These are phyloP conservation scores for Colostygia pectinataria DNA, from an alignment of 2,888 invertebrate species.

Conservation along the genomic window DNA sequence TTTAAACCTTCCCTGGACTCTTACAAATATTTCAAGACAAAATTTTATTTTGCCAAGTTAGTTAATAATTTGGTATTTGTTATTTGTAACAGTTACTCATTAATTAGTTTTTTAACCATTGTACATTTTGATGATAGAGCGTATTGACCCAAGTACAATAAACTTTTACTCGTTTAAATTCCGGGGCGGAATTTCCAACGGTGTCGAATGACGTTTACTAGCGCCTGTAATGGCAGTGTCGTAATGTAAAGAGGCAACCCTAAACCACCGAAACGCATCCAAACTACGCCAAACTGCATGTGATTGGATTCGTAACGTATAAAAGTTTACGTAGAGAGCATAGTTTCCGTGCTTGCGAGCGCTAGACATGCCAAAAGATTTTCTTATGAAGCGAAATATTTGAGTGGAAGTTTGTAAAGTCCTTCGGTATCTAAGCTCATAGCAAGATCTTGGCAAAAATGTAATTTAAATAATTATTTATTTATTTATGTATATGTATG, in stretches of 20 bases:
- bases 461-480: slow-evolving; percentile 1
- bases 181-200: too few relatives aligned
- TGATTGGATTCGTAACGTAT: slow-evolving; percentile 67
- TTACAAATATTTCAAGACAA: too few relatives aligned
- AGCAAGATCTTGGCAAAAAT: slow-evolving; percentile 8
- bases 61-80: too few relatives aligned
- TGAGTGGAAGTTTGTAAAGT: slow-evolving; percentile 31
- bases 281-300: slow-evolving; percentile 53
- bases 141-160: too few relatives aligned
- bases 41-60: too few relatives aligned
- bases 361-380: slow-evolving; percentile 37
- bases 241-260: slow-evolving; percentile 20
- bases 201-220: too few relatives aligned
- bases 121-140: too few relatives aligned
- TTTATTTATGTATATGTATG: too few relatives aligned
- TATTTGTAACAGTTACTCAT: too few relatives aligned
- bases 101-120: too few relatives aligned
- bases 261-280: slow-evolving; percentile 39
- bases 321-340: slow-evolving; percentile 68
- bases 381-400: slow-evolving; percentile 35
- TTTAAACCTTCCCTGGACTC: too few relatives aligned
- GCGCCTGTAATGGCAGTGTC: background rate
- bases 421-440: slow-evolving; percentile 22
- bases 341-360: slow-evolving; percentile 54
- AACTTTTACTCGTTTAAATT: too few relatives aligned